These are phyloP conservation scores for Acleris emargana DNA, from an alignment of 2,888 invertebrate species.

Conservation along the genomic window DNA sequence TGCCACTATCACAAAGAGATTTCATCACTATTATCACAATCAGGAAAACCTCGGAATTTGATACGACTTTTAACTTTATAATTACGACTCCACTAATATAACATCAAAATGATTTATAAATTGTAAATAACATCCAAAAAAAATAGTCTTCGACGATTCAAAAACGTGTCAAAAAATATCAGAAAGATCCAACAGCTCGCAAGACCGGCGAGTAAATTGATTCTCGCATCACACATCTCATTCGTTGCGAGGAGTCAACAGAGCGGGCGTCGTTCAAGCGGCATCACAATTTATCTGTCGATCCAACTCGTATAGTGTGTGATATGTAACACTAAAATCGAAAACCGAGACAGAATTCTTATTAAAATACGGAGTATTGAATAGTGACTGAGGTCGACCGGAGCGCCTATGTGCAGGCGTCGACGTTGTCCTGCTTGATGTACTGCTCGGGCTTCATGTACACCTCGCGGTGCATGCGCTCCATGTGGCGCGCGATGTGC, in stretches of 20 bases:
- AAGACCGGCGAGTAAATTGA: background rate
- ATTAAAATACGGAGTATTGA: conserved; percentile 56
- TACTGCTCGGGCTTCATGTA: conserved; percentile 78
- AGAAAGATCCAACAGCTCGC: conserved; percentile 33
- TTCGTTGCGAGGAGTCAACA: background rate
- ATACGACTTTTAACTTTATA: conserved; percentile 44
- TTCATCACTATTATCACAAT: conserved; percentile 81
- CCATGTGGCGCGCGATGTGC: conserved; percentile 93
- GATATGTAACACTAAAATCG: conserved; percentile 43
- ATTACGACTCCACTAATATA: conserved; percentile 24
- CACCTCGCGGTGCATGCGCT: conserved; percentile 90
- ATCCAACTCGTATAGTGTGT: background rate
- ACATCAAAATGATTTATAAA: conserved; percentile 42
- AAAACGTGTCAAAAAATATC: conserved; percentile 39
- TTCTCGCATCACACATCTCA: background rate
- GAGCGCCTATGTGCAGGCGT: conserved; percentile 73
- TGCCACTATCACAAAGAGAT: conserved; percentile 81
- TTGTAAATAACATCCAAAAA: conserved; percentile 41
- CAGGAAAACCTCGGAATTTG: conserved; percentile 65
- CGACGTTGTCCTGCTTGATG: conserved; percentile 79
- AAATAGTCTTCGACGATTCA: conserved; percentile 36
- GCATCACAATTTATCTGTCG: background rate
- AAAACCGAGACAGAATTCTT: conserved; percentile 37
- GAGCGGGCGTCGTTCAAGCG: background rate
- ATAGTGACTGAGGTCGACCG: conserved; percentile 44